A percentile compares a stretch with the other conserved stretches of the same genome.
These are phyloP conservation scores for Latrodectus geometricus DNA, from an alignment of 1,140 invertebrate species.

Conservation along the genomic window DNA sequence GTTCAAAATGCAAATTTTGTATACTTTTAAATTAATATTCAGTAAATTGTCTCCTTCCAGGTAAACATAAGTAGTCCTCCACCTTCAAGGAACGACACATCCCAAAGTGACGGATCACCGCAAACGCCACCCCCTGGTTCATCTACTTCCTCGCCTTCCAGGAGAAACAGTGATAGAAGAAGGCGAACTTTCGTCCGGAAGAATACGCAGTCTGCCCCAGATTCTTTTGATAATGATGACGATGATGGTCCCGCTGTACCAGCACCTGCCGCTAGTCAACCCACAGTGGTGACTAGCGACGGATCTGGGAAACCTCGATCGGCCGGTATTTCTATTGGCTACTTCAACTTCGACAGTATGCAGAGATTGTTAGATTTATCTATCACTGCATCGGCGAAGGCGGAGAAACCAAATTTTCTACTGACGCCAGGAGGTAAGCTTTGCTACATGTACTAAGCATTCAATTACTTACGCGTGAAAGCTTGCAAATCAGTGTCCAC, in stretches of 20 bases:
- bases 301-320: not conserved
- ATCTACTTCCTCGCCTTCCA: constrained; percentile 25
- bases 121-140: constrained; percentile 38
- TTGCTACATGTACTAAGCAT: not conserved
- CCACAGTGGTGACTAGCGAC: not conserved
- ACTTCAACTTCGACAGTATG: constrained; percentile 64
- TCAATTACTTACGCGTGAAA: not conserved
- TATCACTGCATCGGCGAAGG: constrained; percentile 44
- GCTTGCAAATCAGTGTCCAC: too few species aligned
- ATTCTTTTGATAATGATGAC: constrained; percentile 68
- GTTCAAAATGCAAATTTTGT: too few species aligned
- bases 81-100: constrained; percentile 29
- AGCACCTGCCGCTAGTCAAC: not conserved
- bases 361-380: constrained; percentile 63
- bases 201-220: constrained; percentile 71
- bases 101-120: constrained; percentile 22
- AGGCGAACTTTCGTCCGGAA: constrained; percentile 68
- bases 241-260: constrained; percentile 28
- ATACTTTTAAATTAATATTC: too few species aligned
- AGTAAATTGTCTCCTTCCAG: not conserved
- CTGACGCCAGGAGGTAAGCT: constrained; percentile 62
- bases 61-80: constrained; percentile 14
- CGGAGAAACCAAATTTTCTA: constrained; percentile 57
- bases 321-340: constrained; percentile 20
- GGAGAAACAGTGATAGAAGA: constrained; percentile 32